Evolutionary conservation across 2,113 vertebrate genomes (phyloP).

Genomic region (Ictidomys tridecemlineatus): DNA sequence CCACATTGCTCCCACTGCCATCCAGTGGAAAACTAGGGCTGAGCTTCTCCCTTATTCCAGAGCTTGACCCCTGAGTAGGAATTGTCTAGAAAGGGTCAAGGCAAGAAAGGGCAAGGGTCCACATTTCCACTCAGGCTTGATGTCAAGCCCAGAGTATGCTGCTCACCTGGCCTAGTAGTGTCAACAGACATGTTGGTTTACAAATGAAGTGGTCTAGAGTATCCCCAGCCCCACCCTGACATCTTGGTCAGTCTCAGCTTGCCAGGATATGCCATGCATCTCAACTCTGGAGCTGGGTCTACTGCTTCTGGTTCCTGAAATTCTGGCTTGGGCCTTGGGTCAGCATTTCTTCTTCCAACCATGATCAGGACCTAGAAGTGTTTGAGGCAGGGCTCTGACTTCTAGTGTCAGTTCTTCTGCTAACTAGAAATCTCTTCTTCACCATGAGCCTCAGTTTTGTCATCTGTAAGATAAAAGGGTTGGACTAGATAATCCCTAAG

Average conservation of each 20-base stretch:
- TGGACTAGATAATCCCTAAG: not conserved
- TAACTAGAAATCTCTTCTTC: conserved; percentile 38
- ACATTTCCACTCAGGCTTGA: conserved; percentile 12
- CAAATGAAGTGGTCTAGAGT: not conserved
- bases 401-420: conserved; percentile 50
- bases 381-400: conserved; percentile 1
- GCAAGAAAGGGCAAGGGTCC: not conserved
- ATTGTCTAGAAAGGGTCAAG: conserved; percentile 37
- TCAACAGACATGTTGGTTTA: not conserved
- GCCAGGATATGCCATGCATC: not conserved
- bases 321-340: conserved; percentile 21
- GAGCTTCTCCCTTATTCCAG: not conserved
- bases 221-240: not conserved
- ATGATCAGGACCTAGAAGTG: not conserved
- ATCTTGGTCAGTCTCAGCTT: not conserved
- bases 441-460: conserved; percentile 7
- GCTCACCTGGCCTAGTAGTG: not conserved
- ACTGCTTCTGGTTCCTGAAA: not conserved
- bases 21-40: not conserved
- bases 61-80: conserved; percentile 23
- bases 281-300: not conserved
- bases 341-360: conserved; percentile 35
- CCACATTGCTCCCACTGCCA: too few species aligned
- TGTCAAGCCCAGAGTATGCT: not conserved
- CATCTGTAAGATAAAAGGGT: conserved; percentile 26